These are phyloP conservation scores for Sarcoramphus papa DNA, from an alignment of 2,797 vertebrate genomes.

Conservation along the genomic window DNA sequence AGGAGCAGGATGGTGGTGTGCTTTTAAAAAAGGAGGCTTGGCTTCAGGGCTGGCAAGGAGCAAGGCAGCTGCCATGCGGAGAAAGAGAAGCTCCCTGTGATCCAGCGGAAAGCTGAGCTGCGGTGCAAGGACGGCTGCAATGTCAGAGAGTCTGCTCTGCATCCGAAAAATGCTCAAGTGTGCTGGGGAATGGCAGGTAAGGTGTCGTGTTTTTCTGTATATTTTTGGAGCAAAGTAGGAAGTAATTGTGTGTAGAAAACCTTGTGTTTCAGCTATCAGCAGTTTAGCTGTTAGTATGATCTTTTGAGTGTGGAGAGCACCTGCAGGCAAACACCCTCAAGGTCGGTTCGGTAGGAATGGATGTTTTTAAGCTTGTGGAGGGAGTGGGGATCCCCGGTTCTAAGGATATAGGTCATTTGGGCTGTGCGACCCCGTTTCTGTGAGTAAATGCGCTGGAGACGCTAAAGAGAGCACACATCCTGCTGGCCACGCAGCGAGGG, in stretches of 20 bases:
- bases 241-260: neutral
- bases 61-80: neutral
- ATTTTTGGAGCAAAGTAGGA: neutral
- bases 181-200: neutral
- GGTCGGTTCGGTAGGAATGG: neutral
- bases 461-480: accelerated
- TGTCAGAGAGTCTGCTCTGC: neutral
- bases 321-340: neutral
- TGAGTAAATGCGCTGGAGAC: neutral
- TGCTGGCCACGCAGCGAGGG: accelerated
- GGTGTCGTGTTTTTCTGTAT: neutral
- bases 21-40: neutral
- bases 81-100: neutral
- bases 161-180: neutral
- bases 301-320: neutral
- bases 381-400: neutral
- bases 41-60: neutral
- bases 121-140: neutral
- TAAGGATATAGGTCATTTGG: neutral
- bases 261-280: neutral
- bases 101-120: neutral
- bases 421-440: neutral
- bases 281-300: neutral
- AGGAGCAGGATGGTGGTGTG: neutral
- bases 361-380: neutral